Evolutionary conservation across 2,888 invertebrate species (phyloP).

Genomic region (Campopleginae sp.): DNA sequence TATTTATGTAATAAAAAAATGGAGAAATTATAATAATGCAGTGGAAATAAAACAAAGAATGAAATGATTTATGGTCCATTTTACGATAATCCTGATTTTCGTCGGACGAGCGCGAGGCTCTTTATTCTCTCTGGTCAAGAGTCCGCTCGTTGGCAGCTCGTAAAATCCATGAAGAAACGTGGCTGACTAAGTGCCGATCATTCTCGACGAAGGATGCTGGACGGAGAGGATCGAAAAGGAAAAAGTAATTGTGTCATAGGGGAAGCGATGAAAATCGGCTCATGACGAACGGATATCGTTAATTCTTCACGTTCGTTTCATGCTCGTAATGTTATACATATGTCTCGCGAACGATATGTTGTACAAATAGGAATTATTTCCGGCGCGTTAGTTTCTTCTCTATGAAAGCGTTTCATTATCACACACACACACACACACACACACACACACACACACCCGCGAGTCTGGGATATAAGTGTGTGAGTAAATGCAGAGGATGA

Average conservation of each 20-base stretch:
- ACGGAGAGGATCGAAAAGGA: constrained; percentile 2
- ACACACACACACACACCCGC: neutral
- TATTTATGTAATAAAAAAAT: neutral
- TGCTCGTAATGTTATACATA: constrained; percentile 9
- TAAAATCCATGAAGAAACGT: constrained; percentile 50
- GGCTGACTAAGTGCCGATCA: neutral
- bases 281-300: constrained; percentile 45
- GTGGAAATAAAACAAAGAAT: neutral
- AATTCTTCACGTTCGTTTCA: constrained; percentile 19
- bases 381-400: constrained; percentile 38
- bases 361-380: constrained; percentile 33
- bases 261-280: constrained; percentile 42
- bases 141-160: constrained; percentile 36
- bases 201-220: neutral
- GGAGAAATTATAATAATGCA: neutral
- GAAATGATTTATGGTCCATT: neutral
- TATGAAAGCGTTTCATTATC: constrained; percentile 13
- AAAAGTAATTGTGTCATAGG: constrained; percentile 17
- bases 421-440: neutral
- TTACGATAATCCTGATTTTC: neutral
- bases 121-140: neutral
- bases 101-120: neutral
- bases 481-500: constrained; percentile 8
- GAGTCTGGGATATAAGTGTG: neutral
- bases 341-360: neutral